Evolutionary conservation across 2,888 invertebrate species (phyloP).

Genomic region (Phyllotreta cruciferae): DNA sequence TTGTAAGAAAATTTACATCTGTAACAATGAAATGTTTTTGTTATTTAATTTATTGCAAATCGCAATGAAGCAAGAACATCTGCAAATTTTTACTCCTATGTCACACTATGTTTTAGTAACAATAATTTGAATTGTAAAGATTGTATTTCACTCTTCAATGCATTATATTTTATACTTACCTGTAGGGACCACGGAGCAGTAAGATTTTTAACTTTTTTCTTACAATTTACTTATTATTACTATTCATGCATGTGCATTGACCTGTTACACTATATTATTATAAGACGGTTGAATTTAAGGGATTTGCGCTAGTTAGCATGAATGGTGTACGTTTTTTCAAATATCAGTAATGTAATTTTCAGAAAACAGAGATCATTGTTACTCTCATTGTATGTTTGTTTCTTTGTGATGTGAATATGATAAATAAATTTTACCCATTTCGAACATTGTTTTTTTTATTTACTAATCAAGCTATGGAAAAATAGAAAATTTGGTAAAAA

Average conservation of each 20-base stretch:
- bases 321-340: constrained; percentile 59
- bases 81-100: not conserved
- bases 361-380: constrained; percentile 56
- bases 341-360: constrained; percentile 59
- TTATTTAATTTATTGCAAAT: not conserved
- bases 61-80: no score
- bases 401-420: constrained; percentile 62
- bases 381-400: constrained; percentile 61
- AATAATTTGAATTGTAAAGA: no score
- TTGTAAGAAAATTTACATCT: not conserved
- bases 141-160: not conserved
- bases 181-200: not conserved
- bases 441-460: constrained; percentile 41
- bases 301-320: constrained; percentile 53
- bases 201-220: constrained; percentile 22
- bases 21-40: no score
- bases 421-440: constrained; percentile 61
- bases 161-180: no score
- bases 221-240: constrained; percentile 23
- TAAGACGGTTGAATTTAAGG: constrained; percentile 52
- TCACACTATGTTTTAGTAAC: not conserved
- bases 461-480: not conserved
- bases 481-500: no score
- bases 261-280: constrained; percentile 54
- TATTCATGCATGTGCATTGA: constrained; percentile 47